Evolutionary conservation across 2,888 invertebrate genomes (phyloP).

Genomic region (Drosophila austrosaltans): DNA sequence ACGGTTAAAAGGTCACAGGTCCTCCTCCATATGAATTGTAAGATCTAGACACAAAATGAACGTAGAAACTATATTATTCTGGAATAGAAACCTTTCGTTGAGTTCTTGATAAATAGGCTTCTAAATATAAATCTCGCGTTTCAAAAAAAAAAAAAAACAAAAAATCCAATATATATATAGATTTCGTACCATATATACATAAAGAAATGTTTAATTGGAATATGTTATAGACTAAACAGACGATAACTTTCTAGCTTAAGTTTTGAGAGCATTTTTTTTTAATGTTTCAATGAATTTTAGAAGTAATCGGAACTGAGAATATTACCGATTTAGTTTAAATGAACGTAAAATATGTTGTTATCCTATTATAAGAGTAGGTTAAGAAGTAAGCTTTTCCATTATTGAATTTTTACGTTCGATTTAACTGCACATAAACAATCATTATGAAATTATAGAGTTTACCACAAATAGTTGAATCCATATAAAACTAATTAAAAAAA

Average conservation of each 20-base stretch:
- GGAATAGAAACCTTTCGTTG: background rate
- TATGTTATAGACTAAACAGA: background rate
- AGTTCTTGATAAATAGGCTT: background rate
- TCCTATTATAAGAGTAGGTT: background rate
- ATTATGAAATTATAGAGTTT: background rate
- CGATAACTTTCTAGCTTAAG: conserved; percentile 1
- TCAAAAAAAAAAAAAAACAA: background rate
- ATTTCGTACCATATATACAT: background rate
- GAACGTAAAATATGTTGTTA: background rate
- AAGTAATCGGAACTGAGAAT: background rate
- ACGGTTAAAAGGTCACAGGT: too few relatives aligned
- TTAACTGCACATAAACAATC: background rate
- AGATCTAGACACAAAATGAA: background rate
- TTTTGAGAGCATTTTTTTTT: background rate
- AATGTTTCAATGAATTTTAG: too few relatives aligned
- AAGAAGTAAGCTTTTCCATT: background rate
- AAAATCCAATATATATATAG: background rate
- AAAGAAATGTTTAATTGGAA: background rate
- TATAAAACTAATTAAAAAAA: background rate
- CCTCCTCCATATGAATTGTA: background rate
- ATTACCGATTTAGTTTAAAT: too few relatives aligned
- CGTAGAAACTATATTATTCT: background rate
- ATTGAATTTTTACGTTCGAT: background rate
- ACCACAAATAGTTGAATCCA: background rate
- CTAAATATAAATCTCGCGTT: background rate